Evolutionary conservation across 2,888 invertebrate species (phyloP), one percentile per base, ranked within the genome.

Genomic region (Monoplex corrugatus): DNA sequence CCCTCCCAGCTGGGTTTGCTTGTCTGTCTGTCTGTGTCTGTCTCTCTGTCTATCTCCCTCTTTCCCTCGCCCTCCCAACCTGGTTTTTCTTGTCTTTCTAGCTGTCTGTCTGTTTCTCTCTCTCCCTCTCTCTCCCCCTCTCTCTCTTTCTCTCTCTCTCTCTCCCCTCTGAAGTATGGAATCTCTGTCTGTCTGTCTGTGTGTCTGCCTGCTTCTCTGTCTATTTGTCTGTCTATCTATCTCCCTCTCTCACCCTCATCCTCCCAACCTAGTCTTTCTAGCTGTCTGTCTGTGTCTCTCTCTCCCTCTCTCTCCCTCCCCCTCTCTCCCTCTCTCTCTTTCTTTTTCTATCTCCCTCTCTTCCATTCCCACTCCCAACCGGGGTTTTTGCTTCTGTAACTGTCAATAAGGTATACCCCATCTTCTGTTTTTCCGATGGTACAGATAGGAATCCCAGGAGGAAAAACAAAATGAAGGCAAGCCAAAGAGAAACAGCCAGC

Each of bases 61-160:
- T n/a, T n/a, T n/a, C n/a, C n/a, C n/a, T n/a, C n/a, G n/a, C n/a
- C n/a, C n/a, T n/a, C n/a, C n/a, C n/a, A n/a, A n/a, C n/a, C n/a
- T n/a, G n/a, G n/a, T n/a, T n/a, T n/a, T n/a, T n/a, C n/a, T n/a
- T n/a, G n/a, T n/a, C n/a, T n/a, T n/a, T n/a, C n/a, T n/a, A n/a
- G n/a, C n/a, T 10, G 2, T 57, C 28, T 28, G 44, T 57, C 35
- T 35, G 19, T 5, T 19, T 35, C 40, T n/a, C n/a, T n/a, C 63
- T 86, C 68, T 86, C 68, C 72, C 63, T 86, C 68, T 68, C 72
- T 86, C 63, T 86, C 68, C 72, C 68, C 72, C 63, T 63, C 86
- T 86, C 68, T 86, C 68, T 68, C 86, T 86, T 35, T 32, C 78
- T 63, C 68, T 86, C 86, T 86, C 40, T 86, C 78, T 78, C 78